Evolutionary conservation across 2,888 invertebrate genomes (phyloP).

Genomic region (Meliscaeva auricollis): DNA sequence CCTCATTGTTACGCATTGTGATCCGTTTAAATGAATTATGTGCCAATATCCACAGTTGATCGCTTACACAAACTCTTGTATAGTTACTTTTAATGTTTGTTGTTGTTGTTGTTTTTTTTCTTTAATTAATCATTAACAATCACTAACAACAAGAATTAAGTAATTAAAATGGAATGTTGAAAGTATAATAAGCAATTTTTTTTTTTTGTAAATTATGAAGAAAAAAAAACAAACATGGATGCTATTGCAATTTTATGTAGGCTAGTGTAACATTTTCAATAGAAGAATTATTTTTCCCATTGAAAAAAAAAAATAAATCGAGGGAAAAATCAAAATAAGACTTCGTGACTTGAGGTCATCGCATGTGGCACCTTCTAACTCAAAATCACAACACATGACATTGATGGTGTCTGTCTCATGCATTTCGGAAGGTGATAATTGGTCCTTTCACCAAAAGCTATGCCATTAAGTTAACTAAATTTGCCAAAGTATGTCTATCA

Average conservation of each 20-base stretch:
- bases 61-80: slow-evolving; percentile 57
- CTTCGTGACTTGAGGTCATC: slow-evolving; percentile 73
- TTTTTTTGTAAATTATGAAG: neutral
- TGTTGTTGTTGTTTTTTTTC: slow-evolving; percentile 21
- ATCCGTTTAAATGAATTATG: slow-evolving; percentile 74
- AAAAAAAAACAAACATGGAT: neutral
- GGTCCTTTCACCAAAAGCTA: slow-evolving; percentile 65
- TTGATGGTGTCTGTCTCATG: slow-evolving; percentile 41
- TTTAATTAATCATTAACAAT: slow-evolving; percentile 59
- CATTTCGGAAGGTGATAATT: slow-evolving; percentile 61
- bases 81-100: neutral
- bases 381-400: slow-evolving; percentile 36
- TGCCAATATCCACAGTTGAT: slow-evolving; percentile 72
- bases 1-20: slow-evolving; percentile 73
- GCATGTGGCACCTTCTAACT: slow-evolving; percentile 28
- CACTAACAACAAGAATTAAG: slow-evolving; percentile 53
- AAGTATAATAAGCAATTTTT: slow-evolving; percentile 25
- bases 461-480: slow-evolving; percentile 1
- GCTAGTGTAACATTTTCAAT: slow-evolving; percentile 58
- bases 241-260: slow-evolving; percentile 35
- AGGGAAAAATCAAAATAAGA: slow-evolving; percentile 28
- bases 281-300: slow-evolving; percentile 42
- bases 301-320: neutral
- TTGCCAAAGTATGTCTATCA: slow-evolving; percentile 14
- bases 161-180: slow-evolving; percentile 64